Percentiles rank a stretch among this genome's conserved stretches.
Evolutionary conservation across 2,888 invertebrate genomes (phyloP).

Genomic region (Trachelus stipa): DNA sequence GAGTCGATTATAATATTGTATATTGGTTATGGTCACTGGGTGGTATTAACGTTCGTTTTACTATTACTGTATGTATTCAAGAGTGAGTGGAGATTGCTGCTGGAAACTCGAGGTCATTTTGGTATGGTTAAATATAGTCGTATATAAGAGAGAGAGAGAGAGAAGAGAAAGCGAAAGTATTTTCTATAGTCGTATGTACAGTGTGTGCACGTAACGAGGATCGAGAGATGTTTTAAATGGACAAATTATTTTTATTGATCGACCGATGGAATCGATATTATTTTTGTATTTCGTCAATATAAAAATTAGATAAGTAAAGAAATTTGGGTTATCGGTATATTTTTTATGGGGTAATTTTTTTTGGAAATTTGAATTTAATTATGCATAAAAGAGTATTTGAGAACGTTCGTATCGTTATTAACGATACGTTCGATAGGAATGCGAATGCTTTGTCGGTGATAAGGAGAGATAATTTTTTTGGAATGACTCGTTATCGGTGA

Average conservation of each 20-base stretch:
- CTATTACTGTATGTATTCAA: not conserved
- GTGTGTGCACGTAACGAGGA: not conserved
- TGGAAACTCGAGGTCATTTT: not conserved
- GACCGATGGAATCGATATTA: too few relatives aligned
- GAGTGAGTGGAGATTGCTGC: not conserved
- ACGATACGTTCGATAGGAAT: too few relatives aligned
- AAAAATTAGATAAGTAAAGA: too few relatives aligned
- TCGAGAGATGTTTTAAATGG: not conserved
- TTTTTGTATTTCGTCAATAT: too few relatives aligned
- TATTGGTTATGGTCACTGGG: not conserved
- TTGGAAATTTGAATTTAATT: too few relatives aligned
- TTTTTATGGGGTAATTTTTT: too few relatives aligned
- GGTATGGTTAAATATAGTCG: not conserved
- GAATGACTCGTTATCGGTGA: not conserved
- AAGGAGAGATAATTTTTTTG: too few relatives aligned
- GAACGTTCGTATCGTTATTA: too few relatives aligned
- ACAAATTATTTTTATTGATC: not conserved
- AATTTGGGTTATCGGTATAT: too few relatives aligned
- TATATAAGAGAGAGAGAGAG: not conserved
- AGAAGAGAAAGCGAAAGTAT: not conserved
- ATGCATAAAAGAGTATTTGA: too few relatives aligned
- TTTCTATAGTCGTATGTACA: not conserved
- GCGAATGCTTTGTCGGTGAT: too few relatives aligned
- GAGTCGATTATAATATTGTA: not conserved
- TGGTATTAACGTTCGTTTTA: not conserved